Conservation (phyloP, 2,888 invertebrate species). For the Girardia tigrina region DNA sequence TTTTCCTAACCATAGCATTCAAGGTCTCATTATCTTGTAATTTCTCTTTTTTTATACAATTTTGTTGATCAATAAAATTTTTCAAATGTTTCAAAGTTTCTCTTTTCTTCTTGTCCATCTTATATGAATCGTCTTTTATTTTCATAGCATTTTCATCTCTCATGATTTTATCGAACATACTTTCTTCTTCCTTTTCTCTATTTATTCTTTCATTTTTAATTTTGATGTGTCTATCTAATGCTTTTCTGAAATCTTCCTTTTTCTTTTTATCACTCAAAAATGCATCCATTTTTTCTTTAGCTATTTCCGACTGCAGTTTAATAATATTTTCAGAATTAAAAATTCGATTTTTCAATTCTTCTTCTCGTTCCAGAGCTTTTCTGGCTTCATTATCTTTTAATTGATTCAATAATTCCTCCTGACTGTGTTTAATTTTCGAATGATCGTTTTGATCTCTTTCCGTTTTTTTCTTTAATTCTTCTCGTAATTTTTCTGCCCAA, state of each 20-base stretch:
- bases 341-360: background rate
- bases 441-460: background rate
- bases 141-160: background rate
- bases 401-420: background rate
- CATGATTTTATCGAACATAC: background rate
- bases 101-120: background rate
- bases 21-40: background rate
- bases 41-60: constrained; percentile 17
- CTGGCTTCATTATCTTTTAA: background rate
- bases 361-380: background rate
- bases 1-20: background rate
- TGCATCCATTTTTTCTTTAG: background rate
- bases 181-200: background rate
- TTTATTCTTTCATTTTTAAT: background rate
- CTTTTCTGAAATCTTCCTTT: background rate
- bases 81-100: background rate
- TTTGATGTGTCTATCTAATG: background rate
- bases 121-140: background rate
- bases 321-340: background rate
- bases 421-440: background rate
- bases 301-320: background rate
- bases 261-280: background rate
- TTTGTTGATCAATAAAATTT: constrained; percentile 1
- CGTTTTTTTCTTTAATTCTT: background rate
- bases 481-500: background rate